phyloP scores from a whole-genome alignment of 2,797 vertebrate genomes.

The Trachops cirrhosus region DNA sequence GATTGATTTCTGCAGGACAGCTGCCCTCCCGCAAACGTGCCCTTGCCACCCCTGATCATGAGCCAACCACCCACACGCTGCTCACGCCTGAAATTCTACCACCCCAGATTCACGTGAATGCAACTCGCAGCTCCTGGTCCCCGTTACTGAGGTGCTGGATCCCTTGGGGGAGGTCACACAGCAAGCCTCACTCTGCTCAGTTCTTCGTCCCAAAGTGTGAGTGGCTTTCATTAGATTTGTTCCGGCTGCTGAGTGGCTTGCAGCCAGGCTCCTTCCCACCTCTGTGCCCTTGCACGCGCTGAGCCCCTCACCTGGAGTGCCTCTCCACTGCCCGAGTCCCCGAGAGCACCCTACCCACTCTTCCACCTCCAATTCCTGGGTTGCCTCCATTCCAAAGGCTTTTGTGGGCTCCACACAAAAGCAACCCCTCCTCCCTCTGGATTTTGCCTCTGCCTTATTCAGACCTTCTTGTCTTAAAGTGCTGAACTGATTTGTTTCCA shows the following conservation, averaged over 20 bases:
- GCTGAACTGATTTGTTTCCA: not conserved
- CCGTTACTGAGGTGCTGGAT: not conserved
- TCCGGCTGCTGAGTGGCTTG: not conserved
- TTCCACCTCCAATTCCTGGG: not conserved
- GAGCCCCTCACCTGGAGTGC: accelerated
- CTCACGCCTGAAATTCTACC: not conserved
- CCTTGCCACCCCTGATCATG: not conserved
- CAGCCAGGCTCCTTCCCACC: not conserved
- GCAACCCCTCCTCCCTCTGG: not conserved
- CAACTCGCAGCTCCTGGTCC: not conserved
- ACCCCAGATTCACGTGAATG: not conserved
- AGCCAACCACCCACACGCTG: not conserved
- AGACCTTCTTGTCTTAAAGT: not conserved
- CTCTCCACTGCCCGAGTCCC: not conserved
- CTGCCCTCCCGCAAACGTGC: not conserved
- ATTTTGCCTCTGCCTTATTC: not conserved
- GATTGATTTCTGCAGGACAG: not conserved
- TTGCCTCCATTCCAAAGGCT: not conserved
- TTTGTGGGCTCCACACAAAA: not conserved
- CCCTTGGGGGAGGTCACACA: not conserved
- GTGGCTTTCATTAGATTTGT: not conserved
- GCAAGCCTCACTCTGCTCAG: not conserved
- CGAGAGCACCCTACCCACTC: not conserved
- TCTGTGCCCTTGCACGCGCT: accelerated
- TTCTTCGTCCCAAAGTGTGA: not conserved